A percentile compares a stretch with the other conserved stretches of the same genome.
Conservation (phyloP, 64 coral and sea anemone genomes). For the Porites australiensis region DNA sequence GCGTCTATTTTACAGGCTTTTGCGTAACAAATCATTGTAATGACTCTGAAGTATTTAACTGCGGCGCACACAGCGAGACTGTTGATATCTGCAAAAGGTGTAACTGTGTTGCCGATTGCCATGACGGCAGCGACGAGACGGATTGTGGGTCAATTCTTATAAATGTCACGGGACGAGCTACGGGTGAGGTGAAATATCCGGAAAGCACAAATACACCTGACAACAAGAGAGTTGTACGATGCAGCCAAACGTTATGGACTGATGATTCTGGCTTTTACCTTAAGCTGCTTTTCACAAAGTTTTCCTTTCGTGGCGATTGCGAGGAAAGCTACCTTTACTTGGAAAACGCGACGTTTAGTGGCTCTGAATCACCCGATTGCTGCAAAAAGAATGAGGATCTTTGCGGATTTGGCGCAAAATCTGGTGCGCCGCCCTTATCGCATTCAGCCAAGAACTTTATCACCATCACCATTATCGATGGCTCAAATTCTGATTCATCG, state of each 20-base stretch:
- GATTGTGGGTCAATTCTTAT: slow-evolving; percentile 8
- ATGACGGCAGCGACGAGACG: not conserved
- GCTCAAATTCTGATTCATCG: not conserved
- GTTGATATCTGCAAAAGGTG: not conserved
- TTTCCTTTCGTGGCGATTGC: not conserved
- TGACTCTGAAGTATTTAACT: not conserved
- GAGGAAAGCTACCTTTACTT: not conserved
- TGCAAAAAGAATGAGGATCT: slow-evolving; percentile 1
- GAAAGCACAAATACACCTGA: not conserved
- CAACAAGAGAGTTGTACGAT: not conserved
- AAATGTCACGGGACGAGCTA: not conserved
- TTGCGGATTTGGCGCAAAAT: slow-evolving; percentile 14
- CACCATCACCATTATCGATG: not conserved
- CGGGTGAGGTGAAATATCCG: not conserved
- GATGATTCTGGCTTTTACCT: slow-evolving; percentile 24
- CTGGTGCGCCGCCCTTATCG: not conserved
- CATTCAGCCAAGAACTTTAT: slow-evolving; percentile 17
- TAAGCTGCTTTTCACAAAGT: slow-evolving; percentile 17
- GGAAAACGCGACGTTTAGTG: slow-evolving; percentile 17
- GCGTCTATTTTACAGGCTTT: not conserved
- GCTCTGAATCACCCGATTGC: not conserved
- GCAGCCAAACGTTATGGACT: slow-evolving; percentile 6
- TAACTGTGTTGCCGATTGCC: slow-evolving; percentile 1
- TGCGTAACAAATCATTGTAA: slow-evolving; percentile 5
- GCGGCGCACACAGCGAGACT: not conserved